Evolutionary conservation across 2,797 vertebrate genomes (phyloP).

Genomic region (Macropodus opercularis): DNA sequence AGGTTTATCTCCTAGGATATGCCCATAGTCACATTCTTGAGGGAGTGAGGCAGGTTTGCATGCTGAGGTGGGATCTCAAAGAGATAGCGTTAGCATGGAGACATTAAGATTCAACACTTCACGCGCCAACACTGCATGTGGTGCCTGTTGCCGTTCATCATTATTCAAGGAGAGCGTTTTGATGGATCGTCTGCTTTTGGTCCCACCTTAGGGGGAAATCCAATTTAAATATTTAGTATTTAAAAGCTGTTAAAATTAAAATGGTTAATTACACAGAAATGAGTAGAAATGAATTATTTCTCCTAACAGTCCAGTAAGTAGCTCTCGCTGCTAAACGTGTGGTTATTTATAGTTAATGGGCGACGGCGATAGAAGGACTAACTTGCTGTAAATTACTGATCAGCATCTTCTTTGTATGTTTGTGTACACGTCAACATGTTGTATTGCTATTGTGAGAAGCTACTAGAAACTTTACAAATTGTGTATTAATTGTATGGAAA

Average conservation of each 20-base stretch:
- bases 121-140: neutral
- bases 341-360: neutral
- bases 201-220: neutral
- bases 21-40: conserved; percentile 56
- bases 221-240: neutral
- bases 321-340: neutral
- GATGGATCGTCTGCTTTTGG: neutral
- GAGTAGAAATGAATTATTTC: neutral
- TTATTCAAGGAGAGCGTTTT: neutral
- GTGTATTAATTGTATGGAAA: neutral
- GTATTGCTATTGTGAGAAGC: neutral
- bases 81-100: conserved; percentile 38
- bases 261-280: conserved; percentile 8
- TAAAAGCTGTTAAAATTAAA: conserved; percentile 1
- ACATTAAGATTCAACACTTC: conserved; percentile 8
- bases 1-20: conserved; percentile 62
- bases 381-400: conserved; percentile 25
- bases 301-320: conserved; percentile 17
- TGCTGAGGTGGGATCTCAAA: conserved; percentile 45
- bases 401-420: conserved; percentile 9
- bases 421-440: neutral
- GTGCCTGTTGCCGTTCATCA: conserved; percentile 1
- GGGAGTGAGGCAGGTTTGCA: conserved; percentile 50
- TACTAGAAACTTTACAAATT: too few species aligned
- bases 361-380: conserved; percentile 10